Evolutionary conservation across 2,113 vertebrate genomes (phyloP).

Genomic region (Mirounga angustirostris): DNA sequence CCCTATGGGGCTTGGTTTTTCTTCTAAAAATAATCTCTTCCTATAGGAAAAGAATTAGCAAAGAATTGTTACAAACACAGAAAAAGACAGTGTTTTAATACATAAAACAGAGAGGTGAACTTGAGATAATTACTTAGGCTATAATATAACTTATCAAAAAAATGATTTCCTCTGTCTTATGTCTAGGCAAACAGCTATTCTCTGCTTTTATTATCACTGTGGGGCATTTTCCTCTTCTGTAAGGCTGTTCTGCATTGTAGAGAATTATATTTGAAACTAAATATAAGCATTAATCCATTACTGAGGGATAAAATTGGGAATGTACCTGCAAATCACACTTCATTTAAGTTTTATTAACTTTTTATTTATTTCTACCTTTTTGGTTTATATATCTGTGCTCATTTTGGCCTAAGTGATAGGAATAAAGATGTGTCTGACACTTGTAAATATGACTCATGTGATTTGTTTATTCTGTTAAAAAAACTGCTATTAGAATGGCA

Average conservation of each 20-base stretch:
- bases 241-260: constrained; percentile 35
- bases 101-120: constrained; percentile 68
- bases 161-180: constrained; percentile 47
- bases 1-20: constrained; percentile 61
- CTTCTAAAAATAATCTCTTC: constrained; percentile 61
- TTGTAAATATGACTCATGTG: neutral
- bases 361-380: constrained; percentile 44
- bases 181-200: constrained; percentile 62
- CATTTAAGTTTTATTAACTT: neutral
- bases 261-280: constrained; percentile 58
- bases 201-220: constrained; percentile 59
- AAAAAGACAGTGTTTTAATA: constrained; percentile 44
- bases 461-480: constrained; percentile 46
- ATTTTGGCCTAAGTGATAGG: constrained; percentile 27
- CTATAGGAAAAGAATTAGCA: constrained; percentile 57
- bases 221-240: constrained; percentile 60
- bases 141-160: constrained; percentile 58
- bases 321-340: neutral
- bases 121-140: constrained; percentile 62
- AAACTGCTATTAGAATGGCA: neutral
- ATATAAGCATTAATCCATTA: constrained; percentile 24
- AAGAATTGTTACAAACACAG: constrained; percentile 41
- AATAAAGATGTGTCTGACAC: neutral
- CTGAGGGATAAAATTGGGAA: neutral
- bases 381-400: neutral